Conservation (phyloP, 2,113 vertebrate genomes). For the Perca flavescens region DNA sequence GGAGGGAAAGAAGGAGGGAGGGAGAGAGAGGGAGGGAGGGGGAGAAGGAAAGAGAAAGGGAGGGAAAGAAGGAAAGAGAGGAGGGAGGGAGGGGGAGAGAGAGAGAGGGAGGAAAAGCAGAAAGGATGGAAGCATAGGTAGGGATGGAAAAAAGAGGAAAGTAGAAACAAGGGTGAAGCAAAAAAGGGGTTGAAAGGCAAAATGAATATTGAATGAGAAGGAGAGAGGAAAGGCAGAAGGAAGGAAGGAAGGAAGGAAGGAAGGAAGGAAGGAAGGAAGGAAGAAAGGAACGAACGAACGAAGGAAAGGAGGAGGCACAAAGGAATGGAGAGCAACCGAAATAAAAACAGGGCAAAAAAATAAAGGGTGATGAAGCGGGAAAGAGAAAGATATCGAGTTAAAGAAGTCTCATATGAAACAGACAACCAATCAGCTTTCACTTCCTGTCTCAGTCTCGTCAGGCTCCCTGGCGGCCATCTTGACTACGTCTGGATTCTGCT, state of each 20-base stretch:
- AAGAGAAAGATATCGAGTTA: constrained; percentile 69
- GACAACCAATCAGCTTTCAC: constrained; percentile 34
- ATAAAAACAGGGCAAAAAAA: constrained; percentile 23
- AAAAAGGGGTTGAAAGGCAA: not conserved
- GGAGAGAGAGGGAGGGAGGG: accelerated
- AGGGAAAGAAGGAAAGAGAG: accelerated
- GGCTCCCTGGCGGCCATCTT: constrained; percentile 5
- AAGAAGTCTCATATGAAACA: constrained; percentile 45
- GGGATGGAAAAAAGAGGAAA: not conserved
- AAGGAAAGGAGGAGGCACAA: not conserved
- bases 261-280: not conserved
- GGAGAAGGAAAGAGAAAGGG: too few species aligned
- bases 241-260: not conserved
- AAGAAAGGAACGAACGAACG: too few species aligned
- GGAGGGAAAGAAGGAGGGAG: accelerated
- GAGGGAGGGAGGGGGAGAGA: too few species aligned
- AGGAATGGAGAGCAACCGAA: not conserved
- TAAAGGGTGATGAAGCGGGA: constrained; percentile 30
- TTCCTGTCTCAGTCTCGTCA: constrained; percentile 55
- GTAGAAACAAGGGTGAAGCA: not conserved
- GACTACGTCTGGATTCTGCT: too few species aligned
- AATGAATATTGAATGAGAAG: too few species aligned
- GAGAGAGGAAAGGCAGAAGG: too few species aligned
- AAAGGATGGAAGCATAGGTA: not conserved
- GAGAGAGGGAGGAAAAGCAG: not conserved